Percentiles rank a stretch among this genome's conserved stretches.
Conservation (phyloP, 2,888 invertebrate species). For the Troglohyphantes excavatus region DNA sequence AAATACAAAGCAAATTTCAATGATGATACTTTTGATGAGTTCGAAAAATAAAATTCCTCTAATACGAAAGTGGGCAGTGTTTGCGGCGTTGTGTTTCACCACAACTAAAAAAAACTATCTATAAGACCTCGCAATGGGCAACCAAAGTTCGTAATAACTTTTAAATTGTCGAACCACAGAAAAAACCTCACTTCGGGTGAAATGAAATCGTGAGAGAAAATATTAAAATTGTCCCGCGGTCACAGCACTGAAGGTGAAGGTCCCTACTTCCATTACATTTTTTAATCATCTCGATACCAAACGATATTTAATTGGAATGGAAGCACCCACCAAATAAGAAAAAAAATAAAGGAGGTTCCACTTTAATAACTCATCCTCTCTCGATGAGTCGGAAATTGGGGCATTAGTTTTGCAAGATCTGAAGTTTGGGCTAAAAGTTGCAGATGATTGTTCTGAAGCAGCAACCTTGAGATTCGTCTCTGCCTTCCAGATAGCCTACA, state of each 20-base stretch:
- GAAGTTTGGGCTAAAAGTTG: neutral
- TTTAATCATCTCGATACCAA: neutral
- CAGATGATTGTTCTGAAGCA: neutral
- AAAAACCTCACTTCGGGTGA: too few relatives aligned
- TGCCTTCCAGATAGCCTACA: constrained; percentile 20
- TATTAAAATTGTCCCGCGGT: neutral
- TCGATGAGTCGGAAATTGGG: neutral
- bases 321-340: neutral
- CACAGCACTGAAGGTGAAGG: neutral
- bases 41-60: too few relatives aligned
- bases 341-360: neutral
- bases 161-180: too few relatives aligned
- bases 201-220: neutral
- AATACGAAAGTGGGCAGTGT: too few relatives aligned
- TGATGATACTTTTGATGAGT: too few relatives aligned
- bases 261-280: neutral
- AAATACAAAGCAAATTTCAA: too few relatives aligned
- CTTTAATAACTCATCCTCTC: constrained; percentile 1
- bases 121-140: too few relatives aligned
- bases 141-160: too few relatives aligned
- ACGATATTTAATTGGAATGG: neutral
- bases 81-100: too few relatives aligned
- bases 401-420: neutral
- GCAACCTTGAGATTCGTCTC: constrained; percentile 15
- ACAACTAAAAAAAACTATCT: too few relatives aligned